Base-by-base conservation (phyloP, 2,797 vertebrate species). In the Pseudotriccus pelzelni region DNA sequence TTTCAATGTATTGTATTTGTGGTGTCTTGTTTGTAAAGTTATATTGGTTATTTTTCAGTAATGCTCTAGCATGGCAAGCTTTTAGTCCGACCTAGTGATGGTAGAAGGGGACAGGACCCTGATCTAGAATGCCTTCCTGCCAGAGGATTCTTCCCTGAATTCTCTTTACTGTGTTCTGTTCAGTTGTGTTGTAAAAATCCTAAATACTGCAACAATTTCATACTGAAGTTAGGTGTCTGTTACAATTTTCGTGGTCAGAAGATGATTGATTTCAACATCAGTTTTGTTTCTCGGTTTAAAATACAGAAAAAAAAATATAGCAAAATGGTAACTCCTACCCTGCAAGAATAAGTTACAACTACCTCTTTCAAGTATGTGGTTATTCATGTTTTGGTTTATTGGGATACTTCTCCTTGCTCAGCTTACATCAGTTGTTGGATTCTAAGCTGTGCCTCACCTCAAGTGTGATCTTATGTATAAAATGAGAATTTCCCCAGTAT, bases 1-100 rank as follows among this genome's bases (percentile, higher is more conserved):
- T 91, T 90, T 66, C 27, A 20, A 2, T 94, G 93, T 67, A 3
- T 22, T 91, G 69, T 93, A 84, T 68, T 88, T 60, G 87, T 97
- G 95, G 50, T 87, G 84, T 90, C 46, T 58, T 52, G 67, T 88
- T 79, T 67, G 64, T 91, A 25, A 62, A 70, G 66, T 25, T 30
- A 6, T 9, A 2, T 1, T 78, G 56, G 7, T 59, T 22, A 10
- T 69, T 92, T 50, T 25, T 67, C 17, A 67, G 4, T 75, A 63
- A n/a, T 47, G 13, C 27, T 81, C 9, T 7, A 47, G 52, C 32
- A 3, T 27, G 32, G 32, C 39, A 46, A 85, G 39, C 52, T 86
- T 84, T 73, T 75, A 55, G 44, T 81, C 47, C 22, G 32, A 2
- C 68, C 27, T 74, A 25, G 44, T 10, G 41, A 4, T 50, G 43